These are phyloP conservation scores for Gryllus bimaculatus DNA, from an alignment of 1,140 invertebrate genomes.

Conservation along the genomic window DNA sequence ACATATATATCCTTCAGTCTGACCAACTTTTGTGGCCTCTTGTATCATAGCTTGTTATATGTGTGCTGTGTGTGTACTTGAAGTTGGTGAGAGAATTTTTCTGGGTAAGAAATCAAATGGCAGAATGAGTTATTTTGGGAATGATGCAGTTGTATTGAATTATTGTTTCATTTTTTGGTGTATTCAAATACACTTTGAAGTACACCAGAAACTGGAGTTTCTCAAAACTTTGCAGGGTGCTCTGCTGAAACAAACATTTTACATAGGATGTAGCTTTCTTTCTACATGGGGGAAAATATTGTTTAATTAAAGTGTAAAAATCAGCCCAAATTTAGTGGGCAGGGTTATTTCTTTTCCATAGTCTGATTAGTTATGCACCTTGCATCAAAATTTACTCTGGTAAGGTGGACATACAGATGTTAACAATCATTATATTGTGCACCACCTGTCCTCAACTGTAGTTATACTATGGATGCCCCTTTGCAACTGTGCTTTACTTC, in stretches of 20 bases:
- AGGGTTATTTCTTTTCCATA: slow-evolving; percentile 11
- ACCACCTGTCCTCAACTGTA: slow-evolving; percentile 16
- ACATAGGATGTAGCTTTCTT: slow-evolving; percentile 14
- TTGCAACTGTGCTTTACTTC: slow-evolving; percentile 17
- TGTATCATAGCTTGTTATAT: slow-evolving; percentile 21
- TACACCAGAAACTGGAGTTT: slow-evolving; percentile 2
- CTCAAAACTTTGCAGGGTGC: slow-evolving; percentile 14
- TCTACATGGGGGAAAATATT: slow-evolving; percentile 10
- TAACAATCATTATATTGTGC: slow-evolving; percentile 15
- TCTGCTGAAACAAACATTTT: slow-evolving; percentile 13
- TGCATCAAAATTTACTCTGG: slow-evolving; percentile 15
- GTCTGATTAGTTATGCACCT: slow-evolving; percentile 15
- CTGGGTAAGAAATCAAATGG: slow-evolving; percentile 11
- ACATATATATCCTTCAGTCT: slow-evolving; percentile 16
- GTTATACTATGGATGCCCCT: slow-evolving; percentile 19
- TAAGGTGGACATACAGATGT: slow-evolving; percentile 12
- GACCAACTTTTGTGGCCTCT: slow-evolving; percentile 22
- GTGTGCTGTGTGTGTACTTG: slow-evolving; percentile 20
- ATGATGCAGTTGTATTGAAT: slow-evolving; percentile 11
- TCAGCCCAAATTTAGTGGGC: not conserved
- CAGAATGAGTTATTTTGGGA: slow-evolving; percentile 12
- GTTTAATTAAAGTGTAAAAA: slow-evolving; percentile 9
- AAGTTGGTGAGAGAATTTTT: slow-evolving; percentile 18
- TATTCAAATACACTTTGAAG: not conserved
- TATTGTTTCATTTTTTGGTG: not conserved